A percentile compares a stretch with the other conserved stretches of the same genome.
These are phyloP conservation scores for Bhutanitis thaidina DNA, from an alignment of 2,888 invertebrate species.

Conservation along the genomic window DNA sequence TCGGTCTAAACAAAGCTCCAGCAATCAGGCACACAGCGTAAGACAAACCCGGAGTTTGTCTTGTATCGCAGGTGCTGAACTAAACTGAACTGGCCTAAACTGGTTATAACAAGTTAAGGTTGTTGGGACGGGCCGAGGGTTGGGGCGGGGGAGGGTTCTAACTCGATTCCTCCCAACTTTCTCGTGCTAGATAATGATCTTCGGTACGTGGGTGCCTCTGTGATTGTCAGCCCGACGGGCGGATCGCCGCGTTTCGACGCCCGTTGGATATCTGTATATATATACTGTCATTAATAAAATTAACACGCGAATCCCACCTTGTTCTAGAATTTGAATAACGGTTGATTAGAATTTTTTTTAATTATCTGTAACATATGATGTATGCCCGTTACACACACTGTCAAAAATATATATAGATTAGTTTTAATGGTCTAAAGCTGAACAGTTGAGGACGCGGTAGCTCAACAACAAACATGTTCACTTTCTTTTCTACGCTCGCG, in stretches of 20 bases:
- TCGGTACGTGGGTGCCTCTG: constrained; percentile 66
- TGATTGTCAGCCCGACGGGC: constrained; percentile 30
- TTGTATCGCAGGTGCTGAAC: constrained; percentile 71
- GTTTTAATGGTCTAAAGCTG: no score
- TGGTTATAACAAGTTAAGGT: constrained; percentile 74
- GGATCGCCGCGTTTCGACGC: constrained; percentile 36
- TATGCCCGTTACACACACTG: no score
- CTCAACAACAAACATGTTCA: no score
- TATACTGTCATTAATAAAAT: no score
- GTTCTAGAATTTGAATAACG: no score
- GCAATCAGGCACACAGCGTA: constrained; percentile 35
- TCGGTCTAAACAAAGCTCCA: constrained; percentile 8
- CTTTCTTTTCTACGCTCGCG: no score
- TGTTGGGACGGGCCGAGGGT: constrained; percentile 35
- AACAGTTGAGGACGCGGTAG: no score
- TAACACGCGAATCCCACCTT: no score
- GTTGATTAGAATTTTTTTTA: no score
- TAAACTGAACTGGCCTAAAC: constrained; percentile 71
- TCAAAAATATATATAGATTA: no score
- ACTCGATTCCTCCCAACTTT: constrained; percentile 76
- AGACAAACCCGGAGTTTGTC: constrained; percentile 56
- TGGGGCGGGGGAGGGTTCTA: constrained; percentile 43
- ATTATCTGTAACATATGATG: no score
- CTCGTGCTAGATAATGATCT: constrained; percentile 76
- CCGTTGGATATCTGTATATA: constrained; percentile 20